Percentiles rank a stretch among this genome's conserved stretches.
phyloP scores from a whole-genome alignment of 2,113 vertebrate species.

The Dicentrarchus labrax region DNA sequence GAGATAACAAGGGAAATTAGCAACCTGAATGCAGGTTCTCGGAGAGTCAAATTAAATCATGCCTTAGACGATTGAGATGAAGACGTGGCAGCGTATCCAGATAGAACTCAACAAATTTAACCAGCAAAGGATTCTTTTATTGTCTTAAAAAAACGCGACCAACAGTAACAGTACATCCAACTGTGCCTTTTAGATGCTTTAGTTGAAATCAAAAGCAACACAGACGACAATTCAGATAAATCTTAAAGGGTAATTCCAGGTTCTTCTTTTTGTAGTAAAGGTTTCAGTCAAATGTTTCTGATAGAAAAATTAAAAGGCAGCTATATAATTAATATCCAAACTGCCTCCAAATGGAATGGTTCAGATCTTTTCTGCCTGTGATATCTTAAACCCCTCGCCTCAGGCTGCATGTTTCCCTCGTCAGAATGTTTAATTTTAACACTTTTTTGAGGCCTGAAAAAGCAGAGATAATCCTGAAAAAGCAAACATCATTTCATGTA shows the following conservation, averaged over 20 bases:
- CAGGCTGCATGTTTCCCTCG: background rate
- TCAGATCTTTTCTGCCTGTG: background rate
- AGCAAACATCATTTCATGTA: background rate
- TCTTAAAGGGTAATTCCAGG: background rate
- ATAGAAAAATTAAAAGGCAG: too few relatives aligned
- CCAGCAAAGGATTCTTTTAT: background rate
- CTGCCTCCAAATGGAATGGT: background rate
- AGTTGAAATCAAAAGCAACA: background rate
- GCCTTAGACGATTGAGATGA: background rate
- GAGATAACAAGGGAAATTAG: constrained; percentile 63
- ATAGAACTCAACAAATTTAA: constrained; percentile 17
- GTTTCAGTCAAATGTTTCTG: too few relatives aligned
- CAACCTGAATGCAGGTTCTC: constrained; percentile 30
- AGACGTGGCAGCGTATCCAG: background rate
- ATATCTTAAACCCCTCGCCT: background rate
- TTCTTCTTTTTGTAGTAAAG: background rate
- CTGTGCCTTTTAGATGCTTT: background rate
- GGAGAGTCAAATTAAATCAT: constrained; percentile 31
- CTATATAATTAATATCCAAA: too few relatives aligned
- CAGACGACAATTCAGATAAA: too few relatives aligned
- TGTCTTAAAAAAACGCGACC: background rate
- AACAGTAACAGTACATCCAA: background rate
- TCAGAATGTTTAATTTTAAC: background rate
- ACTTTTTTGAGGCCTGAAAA: background rate
- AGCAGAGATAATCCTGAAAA: too few relatives aligned